Percentiles rank a stretch among this genome's conserved stretches.
These are phyloP conservation scores for Adelognathus sp. DNA, from an alignment of 2,888 invertebrate genomes.

Conservation along the genomic window DNA sequence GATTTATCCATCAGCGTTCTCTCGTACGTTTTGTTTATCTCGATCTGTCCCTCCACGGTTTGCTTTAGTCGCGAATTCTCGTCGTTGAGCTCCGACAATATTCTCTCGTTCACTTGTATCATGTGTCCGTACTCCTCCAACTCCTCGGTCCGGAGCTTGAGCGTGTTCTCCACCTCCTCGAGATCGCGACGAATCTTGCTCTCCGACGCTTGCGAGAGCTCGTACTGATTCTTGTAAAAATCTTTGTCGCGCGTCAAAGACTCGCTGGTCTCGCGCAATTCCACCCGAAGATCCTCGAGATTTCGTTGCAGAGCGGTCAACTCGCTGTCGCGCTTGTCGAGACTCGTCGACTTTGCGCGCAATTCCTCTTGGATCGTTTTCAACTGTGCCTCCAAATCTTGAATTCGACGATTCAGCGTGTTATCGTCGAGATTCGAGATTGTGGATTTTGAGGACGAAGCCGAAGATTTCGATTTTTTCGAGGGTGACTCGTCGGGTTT, in stretches of 20 bases:
- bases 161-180: conserved; percentile 82
- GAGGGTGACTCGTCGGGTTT: conserved; percentile 18
- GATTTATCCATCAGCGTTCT: conserved; percentile 81
- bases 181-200: conserved; percentile 83
- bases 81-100: conserved; percentile 83
- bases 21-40: conserved; percentile 76
- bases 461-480: conserved; percentile 6
- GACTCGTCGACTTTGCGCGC: conserved; percentile 84
- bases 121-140: conserved; percentile 82
- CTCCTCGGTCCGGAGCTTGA: conserved; percentile 81
- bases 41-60: conserved; percentile 83
- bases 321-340: conserved; percentile 84
- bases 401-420: conserved; percentile 43
- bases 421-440: conserved; percentile 8
- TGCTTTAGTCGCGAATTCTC: conserved; percentile 83
- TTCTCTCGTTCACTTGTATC: conserved; percentile 82
- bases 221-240: conserved; percentile 84
- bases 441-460: conserved; percentile 25
- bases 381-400: conserved; percentile 81
- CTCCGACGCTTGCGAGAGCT: conserved; percentile 83
- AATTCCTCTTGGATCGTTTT: conserved; percentile 84
- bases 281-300: conserved; percentile 83
- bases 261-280: conserved; percentile 83
- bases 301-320: conserved; percentile 83
- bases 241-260: conserved; percentile 83